Conservation (phyloP, 2,888 invertebrate genomes). For the Agonopterix alstromeriana region DNA sequence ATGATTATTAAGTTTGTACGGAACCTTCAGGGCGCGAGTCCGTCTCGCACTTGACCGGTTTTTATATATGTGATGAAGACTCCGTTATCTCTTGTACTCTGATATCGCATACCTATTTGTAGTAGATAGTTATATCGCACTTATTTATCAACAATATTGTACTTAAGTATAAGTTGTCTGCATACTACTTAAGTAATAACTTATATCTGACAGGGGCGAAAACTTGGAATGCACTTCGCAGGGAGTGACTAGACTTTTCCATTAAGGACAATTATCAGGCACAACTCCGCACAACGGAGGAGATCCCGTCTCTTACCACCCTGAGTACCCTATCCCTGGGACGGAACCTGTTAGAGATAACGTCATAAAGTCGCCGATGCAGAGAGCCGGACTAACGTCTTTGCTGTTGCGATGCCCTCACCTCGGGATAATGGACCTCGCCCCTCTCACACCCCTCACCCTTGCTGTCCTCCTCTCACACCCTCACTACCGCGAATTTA, state of each 20-base stretch:
- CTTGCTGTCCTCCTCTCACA: constrained; percentile 5
- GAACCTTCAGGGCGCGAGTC: too few species aligned
- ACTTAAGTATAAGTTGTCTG: constrained; percentile 23
- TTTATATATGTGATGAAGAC: too few species aligned
- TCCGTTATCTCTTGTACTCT: too few species aligned
- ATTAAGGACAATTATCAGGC: constrained; percentile 74
- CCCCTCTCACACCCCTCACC: constrained; percentile 21
- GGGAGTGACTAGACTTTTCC: constrained; percentile 74
- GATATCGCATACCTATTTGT: too few species aligned
- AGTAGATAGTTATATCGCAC: too few species aligned
- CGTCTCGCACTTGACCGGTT: too few species aligned
- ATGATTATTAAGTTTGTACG: too few species aligned
- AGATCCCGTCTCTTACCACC: constrained; percentile 4
- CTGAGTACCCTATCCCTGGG: constrained; percentile 44
- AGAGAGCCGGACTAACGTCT: constrained; percentile 70
- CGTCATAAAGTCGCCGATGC: constrained; percentile 73
- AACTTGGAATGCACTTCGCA: constrained; percentile 72
- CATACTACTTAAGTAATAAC: constrained; percentile 61
- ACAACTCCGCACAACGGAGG: constrained; percentile 23
- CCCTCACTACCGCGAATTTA: constrained; percentile 13
- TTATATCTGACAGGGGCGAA: constrained; percentile 60
- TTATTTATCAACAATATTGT: too few species aligned
- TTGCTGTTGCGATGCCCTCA: constrained; percentile 63
- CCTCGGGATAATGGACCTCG: constrained; percentile 65
- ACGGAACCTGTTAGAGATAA: constrained; percentile 73